phyloP scores from a whole-genome alignment of 2,797 vertebrate species.

The Amphiprion clarkii region DNA sequence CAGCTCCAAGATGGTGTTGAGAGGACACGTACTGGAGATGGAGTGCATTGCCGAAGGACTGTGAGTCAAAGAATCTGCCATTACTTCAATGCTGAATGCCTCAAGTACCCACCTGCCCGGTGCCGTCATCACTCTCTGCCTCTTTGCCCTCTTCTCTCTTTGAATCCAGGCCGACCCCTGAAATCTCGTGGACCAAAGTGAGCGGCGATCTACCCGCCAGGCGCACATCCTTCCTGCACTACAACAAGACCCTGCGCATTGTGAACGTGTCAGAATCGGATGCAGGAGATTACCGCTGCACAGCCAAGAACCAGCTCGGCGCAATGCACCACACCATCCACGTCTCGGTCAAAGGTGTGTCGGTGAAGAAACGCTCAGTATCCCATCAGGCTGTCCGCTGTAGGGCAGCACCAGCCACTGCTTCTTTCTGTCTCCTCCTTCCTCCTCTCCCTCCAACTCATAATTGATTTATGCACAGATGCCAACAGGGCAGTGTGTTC shows the following conservation, averaged over 20 bases:
- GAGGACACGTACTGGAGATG: slow-evolving; percentile 92
- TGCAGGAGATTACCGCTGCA: slow-evolving; percentile 94
- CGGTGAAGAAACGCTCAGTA: background rate
- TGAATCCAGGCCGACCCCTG: slow-evolving; percentile 91
- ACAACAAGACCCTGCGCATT: slow-evolving; percentile 94
- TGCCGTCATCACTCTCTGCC: slow-evolving; percentile 18
- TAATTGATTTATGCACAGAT: slow-evolving; percentile 74
- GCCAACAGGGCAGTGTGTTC: slow-evolving; percentile 50
- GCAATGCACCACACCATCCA: slow-evolving; percentile 89
- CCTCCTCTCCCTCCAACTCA: slow-evolving; percentile 28
- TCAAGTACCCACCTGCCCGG: slow-evolving; percentile 37
- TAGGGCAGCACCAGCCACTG: slow-evolving; percentile 10
- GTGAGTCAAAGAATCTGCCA: slow-evolving; percentile 85
- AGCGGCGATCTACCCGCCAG: slow-evolving; percentile 89
- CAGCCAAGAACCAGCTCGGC: slow-evolving; percentile 89
- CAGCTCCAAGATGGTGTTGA: slow-evolving; percentile 92
- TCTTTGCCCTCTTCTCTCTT: background rate
- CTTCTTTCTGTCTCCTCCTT: slow-evolving; percentile 21
- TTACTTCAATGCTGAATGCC: slow-evolving; percentile 20
- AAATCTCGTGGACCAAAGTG: slow-evolving; percentile 93
- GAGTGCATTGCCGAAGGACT: slow-evolving; percentile 97
- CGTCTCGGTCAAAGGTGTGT: slow-evolving; percentile 94
- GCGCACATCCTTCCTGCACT: slow-evolving; percentile 89
- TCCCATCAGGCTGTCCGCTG: slow-evolving; percentile 9
- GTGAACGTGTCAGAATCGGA: slow-evolving; percentile 92